Base-by-base conservation (phyloP, 64 coral and sea anemone species). In the Montipora foliosa region DNA sequence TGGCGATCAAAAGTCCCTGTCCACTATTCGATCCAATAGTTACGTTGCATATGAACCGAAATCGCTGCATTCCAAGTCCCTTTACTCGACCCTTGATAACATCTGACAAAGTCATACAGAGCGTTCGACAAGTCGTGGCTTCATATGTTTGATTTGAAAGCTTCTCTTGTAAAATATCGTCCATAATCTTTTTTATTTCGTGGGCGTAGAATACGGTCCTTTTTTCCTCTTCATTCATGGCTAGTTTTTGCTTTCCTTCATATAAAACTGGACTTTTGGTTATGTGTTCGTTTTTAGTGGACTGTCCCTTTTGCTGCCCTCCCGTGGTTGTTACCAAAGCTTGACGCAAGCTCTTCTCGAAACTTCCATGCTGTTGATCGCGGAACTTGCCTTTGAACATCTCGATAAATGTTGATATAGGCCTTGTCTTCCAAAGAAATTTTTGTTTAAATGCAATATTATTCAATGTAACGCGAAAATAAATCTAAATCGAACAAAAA, bases 11-110 rank as follows among this genome's bases (percentile, higher is more conserved):
- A 25, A 93, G 14, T 15, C 92, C 92, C 53, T 93, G 92, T 14
- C 92, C 92, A 17, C 62, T 80, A 7, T 78, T 88, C 4, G 92
- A 93, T 3, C 92, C 92, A 24, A 93, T 93, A 29, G 74, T 88
- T 0, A 93, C 92, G 49, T 87, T 77, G 44, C 92, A 93, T n/a
- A 93, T 93, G 8, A 93, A 84, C 0, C 92, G 92, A 80, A 88
- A 93, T 67, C 92, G 76, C 16, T 78, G 58, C 92, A 93, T 93
- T 70, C 92, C 92, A 8, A 93, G 77, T 45, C 72, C 58, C 25
- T 88, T 93, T 3, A 93, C 84, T 12, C 75, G 80, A 8, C 81
- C 22, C 78, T 93, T 93, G 20, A 93, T 93, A 5, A 81, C 85
- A 13, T 93, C 92, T 61, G 92, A 87, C 14, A 93, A 49, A 24